These are phyloP conservation scores for Passerina amoena DNA, from an alignment of 2,113 vertebrate species.

Conservation along the genomic window DNA sequence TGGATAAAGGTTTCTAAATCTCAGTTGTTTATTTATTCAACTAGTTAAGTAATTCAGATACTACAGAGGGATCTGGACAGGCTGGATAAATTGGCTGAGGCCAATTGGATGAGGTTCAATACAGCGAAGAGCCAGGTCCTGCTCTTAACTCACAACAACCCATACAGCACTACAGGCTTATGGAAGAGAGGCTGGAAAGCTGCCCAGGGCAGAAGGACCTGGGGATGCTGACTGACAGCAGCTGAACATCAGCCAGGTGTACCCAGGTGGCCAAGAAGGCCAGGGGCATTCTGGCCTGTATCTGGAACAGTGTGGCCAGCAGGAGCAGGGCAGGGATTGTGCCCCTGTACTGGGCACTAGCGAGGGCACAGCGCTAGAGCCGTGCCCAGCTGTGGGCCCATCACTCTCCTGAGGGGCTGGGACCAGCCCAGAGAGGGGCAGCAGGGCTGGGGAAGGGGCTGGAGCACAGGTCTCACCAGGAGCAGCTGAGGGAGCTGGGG, in stretches of 20 bases:
- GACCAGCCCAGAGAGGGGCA: not conserved
- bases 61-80: not conserved
- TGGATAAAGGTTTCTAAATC: not conserved
- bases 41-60: not conserved
- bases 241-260: not conserved
- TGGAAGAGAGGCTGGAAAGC: not conserved
- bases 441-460: rapidly evolving
- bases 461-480: not conserved
- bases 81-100: not conserved
- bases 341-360: rapidly evolving
- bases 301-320: not conserved
- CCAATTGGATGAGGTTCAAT: not conserved
- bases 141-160: not conserved
- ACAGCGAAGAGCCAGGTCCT: not conserved
- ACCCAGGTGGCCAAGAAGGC: no score
- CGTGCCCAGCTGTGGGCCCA: not conserved
- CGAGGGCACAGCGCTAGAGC: not conserved
- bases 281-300: not conserved
- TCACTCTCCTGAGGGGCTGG: not conserved
- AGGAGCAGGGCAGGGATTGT: not conserved
- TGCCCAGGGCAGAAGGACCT: not conserved
- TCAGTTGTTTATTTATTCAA: not conserved
- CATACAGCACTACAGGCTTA: not conserved
- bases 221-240: rapidly evolving
- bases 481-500: not conserved